Conservation (phyloP, 2,797 vertebrate species). For the Euthynnus affinis region DNA sequence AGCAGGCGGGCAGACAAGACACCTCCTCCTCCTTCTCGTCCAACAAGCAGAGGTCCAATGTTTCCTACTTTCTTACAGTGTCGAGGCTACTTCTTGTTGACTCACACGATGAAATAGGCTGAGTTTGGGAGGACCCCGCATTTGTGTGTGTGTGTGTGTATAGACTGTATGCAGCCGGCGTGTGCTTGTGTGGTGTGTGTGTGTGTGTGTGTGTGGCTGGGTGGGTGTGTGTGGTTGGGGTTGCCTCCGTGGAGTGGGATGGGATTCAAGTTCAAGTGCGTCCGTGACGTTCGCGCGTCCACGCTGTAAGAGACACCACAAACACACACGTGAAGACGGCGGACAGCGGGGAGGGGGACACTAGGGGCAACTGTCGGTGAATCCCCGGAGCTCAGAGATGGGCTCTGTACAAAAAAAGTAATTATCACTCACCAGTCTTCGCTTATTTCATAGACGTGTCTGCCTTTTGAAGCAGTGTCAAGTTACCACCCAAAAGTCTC, state of each 20-base stretch:
- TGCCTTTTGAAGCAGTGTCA: conserved; percentile 1
- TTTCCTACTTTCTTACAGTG: conserved; percentile 82
- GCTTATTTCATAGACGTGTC: conserved; percentile 14
- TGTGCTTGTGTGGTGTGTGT: conserved; percentile 91
- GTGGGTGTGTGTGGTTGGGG: conserved; percentile 90
- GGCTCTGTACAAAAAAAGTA: conserved; percentile 64
- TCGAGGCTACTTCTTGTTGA: conserved; percentile 85
- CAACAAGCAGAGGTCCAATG: conserved; percentile 87
- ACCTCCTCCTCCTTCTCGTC: conserved; percentile 85
- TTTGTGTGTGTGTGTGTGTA: conserved; percentile 91
- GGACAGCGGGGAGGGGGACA: conserved; percentile 87
- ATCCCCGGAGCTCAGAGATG: conserved; percentile 83
- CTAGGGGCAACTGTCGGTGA: conserved; percentile 91
- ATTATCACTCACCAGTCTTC: conserved; percentile 26
- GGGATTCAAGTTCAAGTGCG: conserved; percentile 97
- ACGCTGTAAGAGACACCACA: conserved; percentile 57
- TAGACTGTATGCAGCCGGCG: conserved; percentile 64
- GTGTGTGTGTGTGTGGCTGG: conserved; percentile 87
- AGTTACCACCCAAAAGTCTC: neutral
- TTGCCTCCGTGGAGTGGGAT: conserved; percentile 93
- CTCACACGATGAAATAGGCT: conserved; percentile 90
- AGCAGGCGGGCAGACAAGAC: conserved; percentile 80
- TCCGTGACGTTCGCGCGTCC: conserved; percentile 91
- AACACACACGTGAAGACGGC: conserved; percentile 82
- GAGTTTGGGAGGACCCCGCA: conserved; percentile 90